phyloP scores from a whole-genome alignment of 2,113 vertebrate genomes.

The Dissostichus mawsoni region DNA sequence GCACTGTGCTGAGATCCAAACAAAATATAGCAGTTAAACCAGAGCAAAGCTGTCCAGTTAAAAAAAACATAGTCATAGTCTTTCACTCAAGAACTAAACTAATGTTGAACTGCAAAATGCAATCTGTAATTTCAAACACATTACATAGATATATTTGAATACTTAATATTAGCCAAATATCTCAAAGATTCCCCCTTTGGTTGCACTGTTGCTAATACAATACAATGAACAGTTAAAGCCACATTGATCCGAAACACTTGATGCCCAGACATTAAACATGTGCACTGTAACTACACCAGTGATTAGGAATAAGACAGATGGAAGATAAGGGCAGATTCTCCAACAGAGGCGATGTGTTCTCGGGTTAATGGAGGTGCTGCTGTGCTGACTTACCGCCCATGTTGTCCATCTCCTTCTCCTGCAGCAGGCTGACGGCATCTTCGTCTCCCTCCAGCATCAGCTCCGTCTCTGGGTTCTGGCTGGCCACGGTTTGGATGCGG shows the following conservation, averaged over 20 bases:
- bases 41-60: conserved; percentile 53
- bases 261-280: conserved; percentile 8
- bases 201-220: neutral
- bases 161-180: neutral
- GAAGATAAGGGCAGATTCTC: neutral
- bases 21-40: conserved; percentile 37
- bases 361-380: conserved; percentile 20
- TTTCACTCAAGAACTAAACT: neutral
- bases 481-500: conserved; percentile 87
- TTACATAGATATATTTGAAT: neutral
- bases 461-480: conserved; percentile 91
- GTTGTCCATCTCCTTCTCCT: conserved; percentile 97
- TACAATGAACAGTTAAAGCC: neutral
- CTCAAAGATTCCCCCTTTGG: neutral
- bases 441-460: conserved; percentile 95
- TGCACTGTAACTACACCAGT: neutral
- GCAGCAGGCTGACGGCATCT: conserved; percentile 92
- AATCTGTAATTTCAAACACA: neutral
- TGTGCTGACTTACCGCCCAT: conserved; percentile 88
- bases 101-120: neutral
- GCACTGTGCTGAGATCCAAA: conserved; percentile 80
- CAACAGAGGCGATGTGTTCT: conserved; percentile 7
- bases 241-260: neutral
- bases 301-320: conserved; percentile 3
- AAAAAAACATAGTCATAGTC: conserved; percentile 8